These are phyloP conservation scores for Bombyx mandarina DNA, from an alignment of 1,140 invertebrate genomes.

Conservation along the genomic window DNA sequence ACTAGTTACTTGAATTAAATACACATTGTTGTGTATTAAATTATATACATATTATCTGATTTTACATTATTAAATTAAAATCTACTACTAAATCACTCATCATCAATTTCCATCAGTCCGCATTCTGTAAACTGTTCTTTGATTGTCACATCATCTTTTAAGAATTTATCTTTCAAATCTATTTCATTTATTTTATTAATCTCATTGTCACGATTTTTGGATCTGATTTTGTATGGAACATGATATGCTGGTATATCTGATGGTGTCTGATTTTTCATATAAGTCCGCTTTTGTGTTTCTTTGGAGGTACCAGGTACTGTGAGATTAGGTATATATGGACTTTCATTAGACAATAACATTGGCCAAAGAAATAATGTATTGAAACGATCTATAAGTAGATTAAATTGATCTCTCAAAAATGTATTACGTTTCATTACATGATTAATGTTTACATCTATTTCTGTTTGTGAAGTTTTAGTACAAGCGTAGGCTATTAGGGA, in stretches of 20 bases:
- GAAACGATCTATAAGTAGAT: slow-evolving; percentile 40
- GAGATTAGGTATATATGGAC: slow-evolving; percentile 7
- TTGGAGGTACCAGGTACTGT: too few species aligned
- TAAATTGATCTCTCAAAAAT: slow-evolving; percentile 28
- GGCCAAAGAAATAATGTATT: slow-evolving; percentile 50
- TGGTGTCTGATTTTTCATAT: neutral
- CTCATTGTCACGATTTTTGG: slow-evolving; percentile 8
- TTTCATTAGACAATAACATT: slow-evolving; percentile 44
- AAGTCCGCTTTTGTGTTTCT: neutral
- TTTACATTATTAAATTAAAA: too few species aligned
- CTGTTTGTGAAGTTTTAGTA: slow-evolving; percentile 7
- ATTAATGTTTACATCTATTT: slow-evolving; percentile 21
- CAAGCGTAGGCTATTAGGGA: slow-evolving; percentile 32
- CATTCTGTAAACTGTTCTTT: slow-evolving; percentile 6
- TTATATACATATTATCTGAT: too few species aligned
- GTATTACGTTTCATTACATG: slow-evolving; percentile 27
- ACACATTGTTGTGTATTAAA: too few species aligned
- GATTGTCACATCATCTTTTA: slow-evolving; percentile 11
- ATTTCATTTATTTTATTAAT: slow-evolving; percentile 9
- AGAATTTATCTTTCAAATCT: slow-evolving; percentile 12
- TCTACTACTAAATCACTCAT: neutral
- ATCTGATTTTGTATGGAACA: neutral
- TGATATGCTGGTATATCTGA: slow-evolving; percentile 4
- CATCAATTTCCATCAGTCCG: neutral
- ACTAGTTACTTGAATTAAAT: too few species aligned